Conservation (phyloP, 2,113 vertebrate genomes). For the Pterophyllum scalare region DNA sequence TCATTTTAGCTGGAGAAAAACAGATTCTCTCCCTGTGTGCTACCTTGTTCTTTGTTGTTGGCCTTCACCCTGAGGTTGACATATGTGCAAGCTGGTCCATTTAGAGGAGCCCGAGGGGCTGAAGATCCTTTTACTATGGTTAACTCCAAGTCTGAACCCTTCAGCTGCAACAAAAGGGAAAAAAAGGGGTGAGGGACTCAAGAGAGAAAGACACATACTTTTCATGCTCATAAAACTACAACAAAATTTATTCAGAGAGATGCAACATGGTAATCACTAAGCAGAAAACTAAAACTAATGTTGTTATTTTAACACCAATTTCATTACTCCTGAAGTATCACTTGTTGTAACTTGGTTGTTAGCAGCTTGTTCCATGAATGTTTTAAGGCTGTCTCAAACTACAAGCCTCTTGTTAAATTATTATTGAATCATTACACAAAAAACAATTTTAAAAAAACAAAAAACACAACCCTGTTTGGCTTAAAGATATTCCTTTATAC, state of each 20-base stretch:
- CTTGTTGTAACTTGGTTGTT: not conserved
- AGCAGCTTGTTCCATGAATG: not conserved
- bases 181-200: not conserved
- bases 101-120: constrained; percentile 47
- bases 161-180: constrained; percentile 81
- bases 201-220: not conserved
- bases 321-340: not conserved
- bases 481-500: constrained; percentile 72
- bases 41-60: constrained; percentile 89
- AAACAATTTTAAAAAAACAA: not conserved
- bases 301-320: not conserved
- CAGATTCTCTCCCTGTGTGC: not conserved
- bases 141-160: constrained; percentile 92
- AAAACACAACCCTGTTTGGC: not conserved
- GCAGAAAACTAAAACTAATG: not conserved
- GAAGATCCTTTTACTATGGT: constrained; percentile 85
- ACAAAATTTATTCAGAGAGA: not conserved
- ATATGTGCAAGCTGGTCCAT: constrained; percentile 88
- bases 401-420: not conserved
- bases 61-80: constrained; percentile 88
- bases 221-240: not conserved
- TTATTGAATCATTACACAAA: not conserved
- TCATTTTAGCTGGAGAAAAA: not conserved
- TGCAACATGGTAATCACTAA: not conserved
- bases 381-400: not conserved